Conservation (phyloP, 2,797 vertebrate genomes). For the Syncerus caffer region DNA sequence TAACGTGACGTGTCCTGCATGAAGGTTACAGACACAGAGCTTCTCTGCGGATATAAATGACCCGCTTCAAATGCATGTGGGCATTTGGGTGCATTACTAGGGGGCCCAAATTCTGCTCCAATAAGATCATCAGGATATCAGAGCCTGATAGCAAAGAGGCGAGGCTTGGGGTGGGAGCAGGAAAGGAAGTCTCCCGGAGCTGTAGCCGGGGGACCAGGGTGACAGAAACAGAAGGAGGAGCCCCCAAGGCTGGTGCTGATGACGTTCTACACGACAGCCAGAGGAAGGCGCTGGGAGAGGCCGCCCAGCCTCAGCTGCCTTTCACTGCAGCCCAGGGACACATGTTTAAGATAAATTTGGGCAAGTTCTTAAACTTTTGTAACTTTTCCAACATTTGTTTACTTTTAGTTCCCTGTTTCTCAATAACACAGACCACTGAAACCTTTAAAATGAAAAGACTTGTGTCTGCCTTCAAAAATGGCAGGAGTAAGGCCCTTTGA, state of each 20-base stretch:
- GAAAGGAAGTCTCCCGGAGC: neutral
- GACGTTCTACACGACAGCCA: rapidly evolving
- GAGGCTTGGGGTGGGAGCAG: neutral
- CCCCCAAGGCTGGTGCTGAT: neutral
- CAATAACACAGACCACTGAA: neutral
- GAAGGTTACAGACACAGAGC: neutral
- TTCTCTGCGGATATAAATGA: neutral
- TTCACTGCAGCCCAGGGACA: neutral
- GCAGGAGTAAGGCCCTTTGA: neutral
- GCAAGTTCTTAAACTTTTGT: neutral
- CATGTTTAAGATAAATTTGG: neutral
- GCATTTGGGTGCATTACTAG: neutral
- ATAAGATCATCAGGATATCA: neutral
- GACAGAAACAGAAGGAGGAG: neutral
- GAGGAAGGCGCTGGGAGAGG: neutral
- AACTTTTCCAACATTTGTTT: neutral
- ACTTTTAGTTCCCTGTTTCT: neutral
- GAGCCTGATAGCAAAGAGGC: neutral
- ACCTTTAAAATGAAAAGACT: neutral
- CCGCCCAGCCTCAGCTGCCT: neutral
- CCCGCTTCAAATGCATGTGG: neutral
- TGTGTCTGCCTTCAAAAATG: neutral
- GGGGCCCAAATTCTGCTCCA: neutral
- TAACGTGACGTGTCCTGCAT: no score
- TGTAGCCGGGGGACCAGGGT: neutral